phyloP scores from a whole-genome alignment of 2,113 vertebrate genomes.

The Dinomys branickii region DNA sequence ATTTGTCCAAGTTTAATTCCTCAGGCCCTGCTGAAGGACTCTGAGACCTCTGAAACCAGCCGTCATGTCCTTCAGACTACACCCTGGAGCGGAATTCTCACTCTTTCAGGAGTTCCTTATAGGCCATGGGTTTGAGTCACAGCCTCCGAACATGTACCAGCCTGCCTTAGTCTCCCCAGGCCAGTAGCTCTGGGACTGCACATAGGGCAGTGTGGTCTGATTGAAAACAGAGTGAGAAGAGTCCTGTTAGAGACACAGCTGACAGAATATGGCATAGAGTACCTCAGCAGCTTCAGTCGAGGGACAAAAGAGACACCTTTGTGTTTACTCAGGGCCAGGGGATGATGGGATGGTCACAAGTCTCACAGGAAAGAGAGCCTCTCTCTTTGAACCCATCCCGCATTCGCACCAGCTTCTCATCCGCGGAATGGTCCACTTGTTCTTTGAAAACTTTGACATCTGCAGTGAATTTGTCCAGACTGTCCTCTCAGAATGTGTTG shows the following conservation, averaged over 20 bases:
- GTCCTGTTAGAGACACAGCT: fast-evolving
- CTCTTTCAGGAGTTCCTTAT: background rate
- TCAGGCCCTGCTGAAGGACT: background rate
- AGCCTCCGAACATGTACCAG: background rate
- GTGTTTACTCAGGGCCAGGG: background rate
- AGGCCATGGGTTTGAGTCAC: background rate
- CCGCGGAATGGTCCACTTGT: background rate
- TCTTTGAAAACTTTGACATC: background rate
- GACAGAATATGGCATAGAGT: fast-evolving
- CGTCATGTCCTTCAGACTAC: background rate
- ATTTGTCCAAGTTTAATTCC: background rate
- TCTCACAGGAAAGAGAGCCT: too few relatives aligned
- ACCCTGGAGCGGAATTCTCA: background rate
- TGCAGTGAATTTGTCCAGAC: background rate
- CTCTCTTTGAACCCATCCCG: background rate
- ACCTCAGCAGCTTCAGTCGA: background rate
- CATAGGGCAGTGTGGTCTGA: background rate
- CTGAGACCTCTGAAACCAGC: too few relatives aligned
- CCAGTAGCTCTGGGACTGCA: too few relatives aligned
- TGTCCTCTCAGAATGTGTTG: background rate
- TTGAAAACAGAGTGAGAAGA: background rate
- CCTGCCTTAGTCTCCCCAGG: background rate
- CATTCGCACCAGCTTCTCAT: fast-evolving
- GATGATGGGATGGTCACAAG: background rate
- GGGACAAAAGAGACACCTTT: background rate